Evolutionary conservation across 2,113 vertebrate species (phyloP).

Genomic region (Cnemophilus loriae): DNA sequence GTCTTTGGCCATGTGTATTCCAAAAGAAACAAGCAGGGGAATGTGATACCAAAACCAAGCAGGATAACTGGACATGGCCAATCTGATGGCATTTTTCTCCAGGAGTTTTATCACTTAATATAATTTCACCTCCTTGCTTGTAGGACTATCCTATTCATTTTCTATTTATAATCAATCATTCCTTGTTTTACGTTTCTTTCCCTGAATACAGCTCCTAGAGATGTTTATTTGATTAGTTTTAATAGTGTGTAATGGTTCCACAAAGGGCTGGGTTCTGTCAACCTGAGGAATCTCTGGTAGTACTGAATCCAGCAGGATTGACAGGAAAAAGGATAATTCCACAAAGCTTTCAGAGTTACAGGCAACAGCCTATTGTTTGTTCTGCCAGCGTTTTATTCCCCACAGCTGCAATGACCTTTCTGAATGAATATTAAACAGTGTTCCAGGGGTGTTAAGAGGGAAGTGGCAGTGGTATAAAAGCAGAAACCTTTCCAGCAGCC

Average conservation of each 20-base stretch:
- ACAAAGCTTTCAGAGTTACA: not conserved
- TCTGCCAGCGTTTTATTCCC: not conserved
- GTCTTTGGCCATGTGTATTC: not conserved
- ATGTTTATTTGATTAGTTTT: not conserved
- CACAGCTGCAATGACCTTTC: not conserved
- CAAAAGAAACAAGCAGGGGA: not conserved
- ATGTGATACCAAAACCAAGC: not conserved
- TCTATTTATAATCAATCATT: not conserved
- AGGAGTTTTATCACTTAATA: not conserved
- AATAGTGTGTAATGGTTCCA: not conserved
- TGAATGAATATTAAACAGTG: not conserved
- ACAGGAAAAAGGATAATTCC: not conserved
- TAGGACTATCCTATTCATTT: not conserved
- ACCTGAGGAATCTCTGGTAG: not conserved
- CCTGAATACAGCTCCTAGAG: not conserved
- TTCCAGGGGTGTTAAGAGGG: not conserved
- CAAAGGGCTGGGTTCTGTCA: not conserved
- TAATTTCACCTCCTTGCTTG: not conserved
- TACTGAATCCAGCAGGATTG: not conserved
- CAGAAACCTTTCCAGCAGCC: not conserved
- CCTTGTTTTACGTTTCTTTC: not conserved
- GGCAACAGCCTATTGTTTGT: not conserved
- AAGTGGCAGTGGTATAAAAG: not conserved
- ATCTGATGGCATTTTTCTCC: not conserved
- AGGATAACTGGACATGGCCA: not conserved